Base-by-base conservation (phyloP, 2,113 vertebrate species). In the Kobus ellipsiprymnus region DNA sequence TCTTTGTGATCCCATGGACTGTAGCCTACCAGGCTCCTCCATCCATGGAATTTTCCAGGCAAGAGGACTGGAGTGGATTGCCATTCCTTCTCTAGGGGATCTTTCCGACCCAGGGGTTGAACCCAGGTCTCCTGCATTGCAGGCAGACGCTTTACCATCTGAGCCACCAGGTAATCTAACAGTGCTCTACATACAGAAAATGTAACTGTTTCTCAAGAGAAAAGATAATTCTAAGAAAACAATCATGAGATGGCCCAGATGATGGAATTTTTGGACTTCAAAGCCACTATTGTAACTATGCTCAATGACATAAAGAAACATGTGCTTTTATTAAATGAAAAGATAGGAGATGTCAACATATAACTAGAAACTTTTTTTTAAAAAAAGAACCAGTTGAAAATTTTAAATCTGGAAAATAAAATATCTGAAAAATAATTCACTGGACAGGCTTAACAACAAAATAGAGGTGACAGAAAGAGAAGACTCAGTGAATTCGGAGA, bases 381-480 rank as follows among this genome's bases (percentile, higher is more conserved):
- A 23, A 25, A 16, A 46, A 29, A 81, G 48, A 81, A 81, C 27
- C 27, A 78, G 54, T 83, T 55, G 25, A 29, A 94, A 90, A 94
- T 94, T 97, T 23, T 78, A 90, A 25, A 95, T 80, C 74, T 93
- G 44, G 86, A 96, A 96, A 93, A 96, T 54, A 52, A 85, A 95
- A 67, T 86, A 71, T 78, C 25, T 87, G 74, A 62, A 85, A 27
- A 89, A 82, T 12, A 94, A 55, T 21, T 92, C 48, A 83, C 15
- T 48, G 9, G 27, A 36, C 50, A 94, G 30, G 6, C 23, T 91
- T 85, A 85, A 92, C 36, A 91, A 62, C 23, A 86, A 48, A 96
- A 85, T 46, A 15, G 21, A 95, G 9, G 40, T 91, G 52, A 97
- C 7, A 36, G 29, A 44, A n/a, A 59, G 64, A 27, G 57, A 71